These are phyloP conservation scores for Merodon equestris DNA, from an alignment of 2,888 invertebrate species.

Conservation along the genomic window DNA sequence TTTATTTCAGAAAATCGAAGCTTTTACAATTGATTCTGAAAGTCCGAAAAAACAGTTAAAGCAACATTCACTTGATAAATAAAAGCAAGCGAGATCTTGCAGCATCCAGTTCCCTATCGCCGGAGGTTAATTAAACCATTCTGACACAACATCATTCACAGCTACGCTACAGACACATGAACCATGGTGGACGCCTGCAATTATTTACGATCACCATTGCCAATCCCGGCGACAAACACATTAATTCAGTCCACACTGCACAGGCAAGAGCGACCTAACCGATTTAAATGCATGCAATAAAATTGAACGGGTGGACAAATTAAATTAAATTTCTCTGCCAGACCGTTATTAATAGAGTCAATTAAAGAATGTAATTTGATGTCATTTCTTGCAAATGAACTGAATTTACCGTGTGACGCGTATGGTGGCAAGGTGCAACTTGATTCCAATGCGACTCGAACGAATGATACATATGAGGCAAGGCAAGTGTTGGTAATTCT, in stretches of 20 bases:
- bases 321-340: constrained; percentile 52
- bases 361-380: constrained; percentile 57
- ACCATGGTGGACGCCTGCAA: background rate
- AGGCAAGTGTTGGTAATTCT: constrained; percentile 56
- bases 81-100: no score
- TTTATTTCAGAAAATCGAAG: no score
- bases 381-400: constrained; percentile 34
- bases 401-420: constrained; percentile 16
- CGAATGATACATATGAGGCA: no score
- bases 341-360: constrained; percentile 49
- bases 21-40: no score
- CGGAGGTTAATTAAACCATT: constrained; percentile 46
- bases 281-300: constrained; percentile 11
- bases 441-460: constrained; percentile 13
- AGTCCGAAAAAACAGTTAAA: no score
- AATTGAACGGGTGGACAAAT: constrained; percentile 36
- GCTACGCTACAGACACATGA: no score
- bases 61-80: no score
- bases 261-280: background rate
- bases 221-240: constrained; percentile 30
- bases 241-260: constrained; percentile 34
- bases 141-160: constrained; percentile 44
- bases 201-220: constrained; percentile 37
- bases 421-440: constrained; percentile 11
- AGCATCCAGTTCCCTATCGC: constrained; percentile 12